Evolutionary conservation across 2,888 invertebrate genomes (phyloP).

Genomic region (Xanthorhoe designata): DNA sequence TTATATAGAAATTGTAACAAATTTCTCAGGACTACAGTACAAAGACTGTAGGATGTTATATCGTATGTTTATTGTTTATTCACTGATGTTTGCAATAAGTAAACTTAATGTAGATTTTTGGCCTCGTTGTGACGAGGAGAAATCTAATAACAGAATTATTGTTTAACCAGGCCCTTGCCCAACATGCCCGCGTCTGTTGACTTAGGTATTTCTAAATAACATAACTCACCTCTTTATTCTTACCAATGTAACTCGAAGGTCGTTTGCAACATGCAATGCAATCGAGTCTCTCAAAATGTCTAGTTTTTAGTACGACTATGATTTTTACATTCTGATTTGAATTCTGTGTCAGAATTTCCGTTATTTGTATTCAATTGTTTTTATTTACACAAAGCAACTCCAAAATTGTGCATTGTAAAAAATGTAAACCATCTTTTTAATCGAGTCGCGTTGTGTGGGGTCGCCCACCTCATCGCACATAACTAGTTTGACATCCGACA

Average conservation of each 20-base stretch:
- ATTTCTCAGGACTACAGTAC: background rate
- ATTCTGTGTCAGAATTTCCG: too few relatives aligned
- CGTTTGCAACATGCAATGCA: background rate
- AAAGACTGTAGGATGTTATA: background rate
- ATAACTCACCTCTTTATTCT: conserved; percentile 48
- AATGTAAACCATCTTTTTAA: too few relatives aligned
- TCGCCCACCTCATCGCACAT: too few relatives aligned
- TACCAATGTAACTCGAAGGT: conserved; percentile 38
- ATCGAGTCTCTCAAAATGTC: background rate
- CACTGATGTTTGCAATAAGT: conserved; percentile 22
- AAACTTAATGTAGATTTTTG: conserved; percentile 32
- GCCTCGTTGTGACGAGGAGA: conserved; percentile 32
- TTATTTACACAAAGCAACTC: too few relatives aligned
- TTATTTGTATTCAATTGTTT: too few relatives aligned
- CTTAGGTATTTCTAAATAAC: conserved; percentile 64
- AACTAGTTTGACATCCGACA: too few relatives aligned
- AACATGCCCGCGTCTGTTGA: conserved; percentile 56
- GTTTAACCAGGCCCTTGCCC: conserved; percentile 56
- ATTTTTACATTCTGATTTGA: too few relatives aligned
- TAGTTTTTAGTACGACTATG: too few relatives aligned
- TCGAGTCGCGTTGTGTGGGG: too few relatives aligned
- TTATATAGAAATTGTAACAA: background rate
- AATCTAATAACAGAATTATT: conserved; percentile 65
- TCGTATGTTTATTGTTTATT: background rate
- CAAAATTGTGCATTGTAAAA: too few relatives aligned